Evolutionary conservation across 2,888 invertebrate species (phyloP), one percentile per base, ranked within the genome.

Genomic region (Dermolepida albohirtum): DNA sequence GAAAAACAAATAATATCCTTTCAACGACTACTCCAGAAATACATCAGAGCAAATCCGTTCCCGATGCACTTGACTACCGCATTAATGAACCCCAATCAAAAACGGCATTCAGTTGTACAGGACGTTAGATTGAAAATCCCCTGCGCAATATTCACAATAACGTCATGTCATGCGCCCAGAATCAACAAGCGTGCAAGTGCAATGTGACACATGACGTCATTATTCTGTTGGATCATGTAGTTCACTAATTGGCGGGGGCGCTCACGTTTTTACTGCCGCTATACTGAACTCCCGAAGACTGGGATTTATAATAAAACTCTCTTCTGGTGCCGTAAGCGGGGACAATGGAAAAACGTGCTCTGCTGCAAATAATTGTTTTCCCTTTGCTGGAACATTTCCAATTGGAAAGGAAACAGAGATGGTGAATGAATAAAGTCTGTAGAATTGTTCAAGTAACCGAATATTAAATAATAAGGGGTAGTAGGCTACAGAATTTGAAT

Each of bases 141-240:
- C 39, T 62, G 39, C 49, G 59, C 34, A 44, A 47, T 27, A 62
- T 62, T 44, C 59, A 62, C 59, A 62, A 62, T 62, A 34, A 44
- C 59, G 47, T 62, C 59, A 62, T 62, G 71, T 72, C 71, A 72
- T 73, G 74, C 74, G 71, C 72, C 73, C 71, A 73, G 75, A 76
- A 78, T 79, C 78, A 78, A 79, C 77, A 77, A 80, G 78, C 80
- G 78, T 80, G 79, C 81, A 81, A 81, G 81, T 82, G 79, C 79
- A 80, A 80, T 77, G 78, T 79, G 81, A 82, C 81, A 82, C 81
- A 80, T 80, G 81, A 80, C 80, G 79, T 81, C 82, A 81, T 82
- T 81, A 82, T 82, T 80, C 77, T 75, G 59, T 74, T 75, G 80
- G 79, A 81, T 81, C 80, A 81, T 81, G 78, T 78, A 77, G 78